These are phyloP conservation scores for Cryptocephalus primarius DNA, from an alignment of 2,888 invertebrate genomes.

Conservation along the genomic window DNA sequence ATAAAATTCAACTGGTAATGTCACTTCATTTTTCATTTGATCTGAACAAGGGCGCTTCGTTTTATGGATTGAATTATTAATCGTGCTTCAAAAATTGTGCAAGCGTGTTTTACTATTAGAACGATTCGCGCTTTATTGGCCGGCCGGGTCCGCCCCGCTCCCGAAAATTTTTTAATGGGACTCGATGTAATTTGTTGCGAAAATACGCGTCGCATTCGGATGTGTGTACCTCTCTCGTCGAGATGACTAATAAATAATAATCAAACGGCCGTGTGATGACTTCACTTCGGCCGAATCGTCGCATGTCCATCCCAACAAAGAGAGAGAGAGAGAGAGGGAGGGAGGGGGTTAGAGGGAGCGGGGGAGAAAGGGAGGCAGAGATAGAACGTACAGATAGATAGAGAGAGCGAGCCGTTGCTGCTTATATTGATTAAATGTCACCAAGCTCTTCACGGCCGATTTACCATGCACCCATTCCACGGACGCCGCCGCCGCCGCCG, in stretches of 20 bases:
- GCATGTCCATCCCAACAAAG: not conserved
- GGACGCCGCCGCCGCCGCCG: not conserved
- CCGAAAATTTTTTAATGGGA: no score
- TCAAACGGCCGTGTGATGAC: not conserved
- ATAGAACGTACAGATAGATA: conserved; percentile 15
- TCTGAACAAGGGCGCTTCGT: no score
- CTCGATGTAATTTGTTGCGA: no score
- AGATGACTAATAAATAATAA: no score
- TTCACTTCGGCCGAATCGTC: conserved; percentile 1
- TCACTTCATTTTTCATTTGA: no score
- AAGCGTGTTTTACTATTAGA: no score
- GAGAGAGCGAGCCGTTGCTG: conserved; percentile 3
- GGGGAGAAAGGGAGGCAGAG: not conserved
- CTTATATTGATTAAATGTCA: conserved; percentile 35
- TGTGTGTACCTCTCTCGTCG: not conserved
- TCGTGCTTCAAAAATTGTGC: no score
- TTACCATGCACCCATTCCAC: conserved; percentile 25
- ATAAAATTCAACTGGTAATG: no score
- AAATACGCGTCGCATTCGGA: no score
- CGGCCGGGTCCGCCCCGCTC: no score
- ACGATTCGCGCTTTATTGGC: no score
- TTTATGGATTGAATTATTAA: no score
- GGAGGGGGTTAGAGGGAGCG: not conserved
- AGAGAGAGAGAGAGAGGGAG: not conserved
- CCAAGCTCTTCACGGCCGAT: conserved; percentile 33